Evolutionary conservation across 1,140 invertebrate species (phyloP), one percentile per base, ranked within the genome.

Genomic region (Drosophila chauvacae): DNA sequence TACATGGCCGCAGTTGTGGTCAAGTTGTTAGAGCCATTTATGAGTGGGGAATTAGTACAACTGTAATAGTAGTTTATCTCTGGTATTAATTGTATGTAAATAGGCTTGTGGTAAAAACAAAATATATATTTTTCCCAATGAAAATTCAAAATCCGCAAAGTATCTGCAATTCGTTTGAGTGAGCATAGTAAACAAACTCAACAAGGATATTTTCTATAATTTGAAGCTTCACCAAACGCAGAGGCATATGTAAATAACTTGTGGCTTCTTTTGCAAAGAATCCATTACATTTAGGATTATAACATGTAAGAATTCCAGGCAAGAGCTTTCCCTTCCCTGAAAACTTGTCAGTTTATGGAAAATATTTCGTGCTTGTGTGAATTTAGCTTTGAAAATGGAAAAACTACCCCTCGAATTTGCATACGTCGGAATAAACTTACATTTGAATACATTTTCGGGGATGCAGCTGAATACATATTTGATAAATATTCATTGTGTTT

Each of bases 401-500:
- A 14, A 55, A 20, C 20, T 55, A 37, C 13, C 18, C 30, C 4
- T 11, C 0, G 10, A 39, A 56, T 56, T 56, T 39, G 35, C 53
- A 56, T 56, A 35, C 50, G 18, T 35, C 11, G 42, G 42, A 11
- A 44, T 44, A 13, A 44, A 44, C 42, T 44, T 13, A 37, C 18
- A 55, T 37, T 33, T 51, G 50, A 51, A 51, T 51, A 53, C 7
- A 9, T 14, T 16, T 35, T 23, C n/a, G 35, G 14, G 5, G 2
- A 14, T 4, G 16, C 53, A 56, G 53, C 53, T 39, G 35, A 16
- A 39, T 16, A 55, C 7, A 55, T 39, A 33, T 3, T 20, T 2
- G 14, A 37, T 55, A 55, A 55, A 55, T 56, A 56, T 56, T 56
- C 53, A 56, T 56, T 6, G 35, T 56, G 53, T 56, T 56, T 7